Base-by-base conservation (phyloP, 2,797 vertebrate genomes). In the Tympanoctomys barrerae region DNA sequence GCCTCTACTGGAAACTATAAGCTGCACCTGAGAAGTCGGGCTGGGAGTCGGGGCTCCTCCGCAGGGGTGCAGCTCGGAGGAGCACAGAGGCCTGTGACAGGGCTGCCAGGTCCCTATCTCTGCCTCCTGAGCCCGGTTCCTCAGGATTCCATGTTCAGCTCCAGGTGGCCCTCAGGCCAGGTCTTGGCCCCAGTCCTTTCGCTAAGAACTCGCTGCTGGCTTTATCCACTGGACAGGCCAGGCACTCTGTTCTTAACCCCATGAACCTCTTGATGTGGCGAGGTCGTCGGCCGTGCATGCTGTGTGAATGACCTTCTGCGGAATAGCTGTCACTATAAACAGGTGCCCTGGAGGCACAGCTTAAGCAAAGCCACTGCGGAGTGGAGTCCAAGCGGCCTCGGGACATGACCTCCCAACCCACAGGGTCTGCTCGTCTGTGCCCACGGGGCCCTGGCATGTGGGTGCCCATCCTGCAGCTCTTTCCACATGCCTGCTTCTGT, bases 1-100 rank as follows among this genome's bases (percentile, higher is more conserved):
- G 77, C 71, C 89, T 73, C 49, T 57, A 26, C 52, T 49, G 87
- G 57, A 97, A 98, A 62, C 96, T 71, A 46, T 4, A 19, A n/a
- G 28, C 0, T 2, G 85, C 6, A 31, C 81, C 91, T 49, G 96
- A 87, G 0, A 54, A 80, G 13, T 28, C 42, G 6, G 14, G 9
- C 46, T 24, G 16, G 21, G 64, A 33, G 39, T 64, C 49, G 42
- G 84, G 49, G 54, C 49, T 95, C 89, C 88, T 82, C 68, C 79
- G n/a, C 1, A 11, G 71, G 77, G 26, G 81, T 64, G 31, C 71
- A 12, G 78, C 54, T 86, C 77, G 18, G 52, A 21, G 46, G 26
- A 61, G 31, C 2, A 95, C 81, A 71, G 19, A 1, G 18, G 22
- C 49, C 36, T 19, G 1, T 4, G 89, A 93, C 42, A 94, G 31